Percentiles rank a stretch among this genome's conserved stretches.
phyloP scores from a whole-genome alignment of 2,888 invertebrate genomes.

The Thera britannica region DNA sequence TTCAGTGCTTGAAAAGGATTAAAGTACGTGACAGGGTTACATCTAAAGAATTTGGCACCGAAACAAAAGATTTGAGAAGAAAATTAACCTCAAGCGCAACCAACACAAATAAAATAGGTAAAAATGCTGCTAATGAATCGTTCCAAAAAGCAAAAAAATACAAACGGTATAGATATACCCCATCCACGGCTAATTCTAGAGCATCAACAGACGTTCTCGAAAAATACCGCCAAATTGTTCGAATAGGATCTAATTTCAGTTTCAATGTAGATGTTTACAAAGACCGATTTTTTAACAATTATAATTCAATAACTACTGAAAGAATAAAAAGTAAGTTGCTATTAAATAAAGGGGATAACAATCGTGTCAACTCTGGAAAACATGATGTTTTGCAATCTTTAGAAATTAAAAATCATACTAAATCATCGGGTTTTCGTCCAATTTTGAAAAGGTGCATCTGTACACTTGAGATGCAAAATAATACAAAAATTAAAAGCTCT shows the following conservation, averaged over 20 bases:
- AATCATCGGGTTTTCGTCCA: slow-evolving; percentile 42
- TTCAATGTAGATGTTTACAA: slow-evolving; percentile 47
- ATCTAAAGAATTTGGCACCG: slow-evolving; percentile 34
- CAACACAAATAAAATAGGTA: slow-evolving; percentile 9
- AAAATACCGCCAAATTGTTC: slow-evolving; percentile 32
- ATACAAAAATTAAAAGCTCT: slow-evolving; percentile 13
- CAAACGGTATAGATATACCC: slow-evolving; percentile 1
- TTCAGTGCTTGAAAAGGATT: slow-evolving; percentile 46
- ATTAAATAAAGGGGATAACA: background rate
- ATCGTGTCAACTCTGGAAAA: slow-evolving; percentile 12
- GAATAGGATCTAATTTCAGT: slow-evolving; percentile 44
- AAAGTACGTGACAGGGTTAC: slow-evolving; percentile 19
- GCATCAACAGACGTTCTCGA: background rate
- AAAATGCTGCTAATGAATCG: slow-evolving; percentile 13
- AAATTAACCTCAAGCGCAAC: slow-evolving; percentile 32
- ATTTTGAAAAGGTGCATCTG: slow-evolving; percentile 56
- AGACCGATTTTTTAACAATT: slow-evolving; percentile 11
- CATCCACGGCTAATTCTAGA: background rate
- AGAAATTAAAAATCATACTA: slow-evolving; percentile 36
- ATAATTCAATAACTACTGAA: slow-evolving; percentile 1
- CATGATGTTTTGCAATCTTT: slow-evolving; percentile 33
- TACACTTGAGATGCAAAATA: slow-evolving; percentile 49
- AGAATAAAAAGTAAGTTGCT: background rate
- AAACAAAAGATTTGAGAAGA: slow-evolving; percentile 31
- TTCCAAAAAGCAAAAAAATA: slow-evolving; percentile 2